Base-by-base conservation (phyloP, 2,797 vertebrate genomes). In the Clamator glandarius region DNA sequence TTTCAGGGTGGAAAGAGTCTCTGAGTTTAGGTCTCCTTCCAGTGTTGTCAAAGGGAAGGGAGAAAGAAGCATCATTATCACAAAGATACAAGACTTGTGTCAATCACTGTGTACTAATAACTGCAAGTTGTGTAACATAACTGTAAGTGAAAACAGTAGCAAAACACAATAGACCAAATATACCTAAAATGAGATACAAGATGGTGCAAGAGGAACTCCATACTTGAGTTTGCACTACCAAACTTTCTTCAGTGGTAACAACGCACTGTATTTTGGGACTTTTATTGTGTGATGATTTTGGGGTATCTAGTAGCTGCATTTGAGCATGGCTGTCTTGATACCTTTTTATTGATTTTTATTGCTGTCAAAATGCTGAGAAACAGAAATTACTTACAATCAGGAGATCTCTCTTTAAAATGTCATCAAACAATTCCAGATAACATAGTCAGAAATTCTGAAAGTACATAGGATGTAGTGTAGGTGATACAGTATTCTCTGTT, bases 391-490 rank as follows among this genome's bases (percentile, higher is more conserved):
- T 55, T 64, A 8, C 5, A 1, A 81, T 42, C 14, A 62, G 31
- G 25, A 42, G 12, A 91, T 41, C 66, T 35, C 17, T 80, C 44
- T 69, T 58, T 62, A 59, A 91, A 85, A 73, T 17, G 3, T 48
- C 75, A 75, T 25, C 7, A 44, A 69, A 75, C 19, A 62, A 78
- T 21, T 86, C 8, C 39, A 69, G 59, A 81, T 66, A 97, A 52
- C 8, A 77, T 1, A 73, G 58, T 1, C 57, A 68, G 33, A 79
- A 84, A 55, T 73, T 84, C n/a, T 67, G 26, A 31, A 89, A 85
- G 33, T 7, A 50, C 6, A 39, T 8, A 76, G 1, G 4, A 35
- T 12, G 9, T 6, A 75, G 48, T 8, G 72, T 0, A 74, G 19
- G 24, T 7, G 77, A 68, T n/a, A 73, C 16, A 54, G 4, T 29